These are phyloP conservation scores for Sylvilagus bachmani DNA, from an alignment of 2,113 vertebrate genomes.

Conservation along the genomic window DNA sequence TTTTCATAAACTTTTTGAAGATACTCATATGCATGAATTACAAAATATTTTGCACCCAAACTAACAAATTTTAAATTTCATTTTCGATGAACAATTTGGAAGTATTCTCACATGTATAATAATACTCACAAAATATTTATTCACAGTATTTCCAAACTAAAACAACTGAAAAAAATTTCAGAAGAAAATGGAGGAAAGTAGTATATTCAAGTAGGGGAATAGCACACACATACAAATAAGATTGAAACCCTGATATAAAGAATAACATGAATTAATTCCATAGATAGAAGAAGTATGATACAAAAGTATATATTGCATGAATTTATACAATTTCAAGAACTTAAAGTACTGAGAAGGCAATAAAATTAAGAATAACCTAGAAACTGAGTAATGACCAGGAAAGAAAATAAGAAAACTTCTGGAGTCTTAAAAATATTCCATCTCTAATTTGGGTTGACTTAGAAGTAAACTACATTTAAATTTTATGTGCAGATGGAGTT, in stretches of 20 bases:
- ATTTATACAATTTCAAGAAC: not conserved
- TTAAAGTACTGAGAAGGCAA: not conserved
- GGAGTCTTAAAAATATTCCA: not conserved
- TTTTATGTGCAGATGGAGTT: not conserved
- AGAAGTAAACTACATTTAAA: not conserved
- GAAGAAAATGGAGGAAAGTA: not conserved
- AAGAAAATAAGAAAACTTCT: not conserved
- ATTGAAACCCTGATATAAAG: not conserved
- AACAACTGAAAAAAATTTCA: not conserved
- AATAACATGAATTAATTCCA: not conserved
- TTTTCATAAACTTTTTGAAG: too few species aligned
- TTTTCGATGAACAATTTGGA: too few species aligned
- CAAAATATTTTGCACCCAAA: too few species aligned
- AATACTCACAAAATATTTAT: not conserved
- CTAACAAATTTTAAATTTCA: too few species aligned
- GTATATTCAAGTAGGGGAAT: not conserved
- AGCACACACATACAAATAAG: not conserved
- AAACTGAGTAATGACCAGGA: constrained; percentile 1
- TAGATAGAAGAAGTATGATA: not conserved
- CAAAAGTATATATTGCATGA: not conserved
- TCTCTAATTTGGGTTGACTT: not conserved
- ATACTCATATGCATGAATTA: too few species aligned
- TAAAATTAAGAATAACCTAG: not conserved
- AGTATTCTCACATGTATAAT: not conserved
- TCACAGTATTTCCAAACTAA: not conserved